Base-by-base conservation (phyloP, 1,140 invertebrate species). In the Leptonema lineaticorne region DNA sequence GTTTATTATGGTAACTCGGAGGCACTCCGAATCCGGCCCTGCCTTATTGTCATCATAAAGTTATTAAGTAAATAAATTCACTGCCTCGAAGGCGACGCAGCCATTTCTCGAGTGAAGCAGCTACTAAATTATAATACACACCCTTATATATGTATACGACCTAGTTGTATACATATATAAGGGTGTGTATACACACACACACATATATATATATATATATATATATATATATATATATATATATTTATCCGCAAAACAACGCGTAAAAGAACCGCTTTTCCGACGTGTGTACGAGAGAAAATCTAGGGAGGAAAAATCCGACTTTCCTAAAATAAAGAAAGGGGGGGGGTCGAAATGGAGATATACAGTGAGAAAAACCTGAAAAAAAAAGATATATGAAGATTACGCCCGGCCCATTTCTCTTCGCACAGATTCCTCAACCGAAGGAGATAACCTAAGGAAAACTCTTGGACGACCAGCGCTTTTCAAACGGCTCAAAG, bases 381-480 rank as follows among this genome's bases (percentile, higher is more conserved):
- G 24, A 53, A 63, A 66, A 66, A 66, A 66, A 66, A 66, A 66
- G 63, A 66, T 66, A 66, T 56, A 66, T 66, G 63, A 66, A 66
- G 63, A 66, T 66, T 66, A 66, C 63, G 63, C 63, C 50, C 30
- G 27, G 53, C 27, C 46, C 63, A 66, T 66, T 66, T 66, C 46
- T 66, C 63, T 66, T 66, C 53, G 14, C 50, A 50, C 20, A 28
- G 30, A 56, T 41, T 29, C 46, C 29, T 30, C 46, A 18, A 46
- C 27, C 27, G 45, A 18, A 53, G n/a, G n/a, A n/a, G 50, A 53
- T 53, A 53, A 53, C 50, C n/a, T 53, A 9, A 11, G 22, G 26
- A 27, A 20, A 53, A 18, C 26, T 9, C 16, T 18, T 14, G 9
- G 20, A 14, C 37, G 9, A 11, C 30, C 37, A 41, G 37, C 16